Conservation (phyloP, 2,888 invertebrate genomes). For the Helobdella robusta region DNA sequence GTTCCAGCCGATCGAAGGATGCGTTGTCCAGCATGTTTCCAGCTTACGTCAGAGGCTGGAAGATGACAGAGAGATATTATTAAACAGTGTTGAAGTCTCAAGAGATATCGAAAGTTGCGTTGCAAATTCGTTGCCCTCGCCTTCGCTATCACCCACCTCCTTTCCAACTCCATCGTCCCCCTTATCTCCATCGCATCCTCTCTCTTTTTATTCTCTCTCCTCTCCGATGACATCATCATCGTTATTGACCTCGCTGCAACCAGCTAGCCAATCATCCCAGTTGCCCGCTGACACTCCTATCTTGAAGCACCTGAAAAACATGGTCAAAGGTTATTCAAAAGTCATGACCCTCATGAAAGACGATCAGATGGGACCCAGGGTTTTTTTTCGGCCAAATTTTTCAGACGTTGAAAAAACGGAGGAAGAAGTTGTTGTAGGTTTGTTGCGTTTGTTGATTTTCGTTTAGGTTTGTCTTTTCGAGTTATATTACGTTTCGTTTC, state of each 20-base stretch:
- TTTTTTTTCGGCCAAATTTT: slow-evolving; percentile 1
- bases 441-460: too few species aligned
- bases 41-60: background rate
- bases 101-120: background rate
- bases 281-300: too few species aligned
- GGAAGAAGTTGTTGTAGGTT: too few species aligned
- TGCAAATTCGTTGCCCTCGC: background rate
- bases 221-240: background rate
- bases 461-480: too few species aligned
- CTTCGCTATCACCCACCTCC: background rate
- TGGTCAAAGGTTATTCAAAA: slow-evolving; percentile 7
- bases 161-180: background rate
- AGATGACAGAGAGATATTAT: slow-evolving; percentile 5
- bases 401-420: background rate
- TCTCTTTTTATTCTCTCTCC: background rate
- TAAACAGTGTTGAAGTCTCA: background rate
- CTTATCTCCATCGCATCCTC: background rate
- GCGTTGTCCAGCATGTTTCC: background rate
- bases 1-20: background rate
- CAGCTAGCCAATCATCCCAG: too few species aligned
- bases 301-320: background rate
- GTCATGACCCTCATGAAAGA: background rate
- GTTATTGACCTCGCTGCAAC: background rate
- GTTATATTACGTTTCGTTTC: too few species aligned
- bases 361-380: slow-evolving; percentile 11